Percentiles rank a stretch among this genome's conserved stretches.
phyloP scores from a whole-genome alignment of 2,888 invertebrate species.

The Agrochola lota region DNA sequence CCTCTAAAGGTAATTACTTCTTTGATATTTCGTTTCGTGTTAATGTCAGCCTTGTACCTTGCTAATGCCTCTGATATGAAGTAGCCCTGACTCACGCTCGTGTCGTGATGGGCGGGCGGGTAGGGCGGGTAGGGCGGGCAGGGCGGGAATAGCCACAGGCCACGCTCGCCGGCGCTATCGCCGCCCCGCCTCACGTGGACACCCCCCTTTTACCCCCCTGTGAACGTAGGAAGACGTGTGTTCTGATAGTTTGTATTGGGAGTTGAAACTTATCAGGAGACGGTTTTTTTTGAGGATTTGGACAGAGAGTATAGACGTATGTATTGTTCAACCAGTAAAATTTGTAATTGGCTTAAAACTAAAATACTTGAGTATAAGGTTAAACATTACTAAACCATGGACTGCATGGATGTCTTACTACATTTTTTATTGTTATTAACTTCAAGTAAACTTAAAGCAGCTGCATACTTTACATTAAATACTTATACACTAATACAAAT shows the following conservation, averaged over 20 bases:
- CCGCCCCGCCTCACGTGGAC: conserved; percentile 81
- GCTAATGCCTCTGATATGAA: conserved; percentile 52
- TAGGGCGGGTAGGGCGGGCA: conserved; percentile 70
- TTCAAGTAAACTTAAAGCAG: not conserved
- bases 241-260: conserved; percentile 44
- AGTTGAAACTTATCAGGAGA: not conserved
- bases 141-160: conserved; percentile 87
- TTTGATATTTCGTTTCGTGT: conserved; percentile 18
- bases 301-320: not conserved
- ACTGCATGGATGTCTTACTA: not conserved
- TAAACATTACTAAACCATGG: not conserved
- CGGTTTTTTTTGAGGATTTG: not conserved
- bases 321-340: not conserved
- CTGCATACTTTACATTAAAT: not conserved
- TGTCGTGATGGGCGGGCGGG: conserved; percentile 73
- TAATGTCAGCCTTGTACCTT: conserved; percentile 38
- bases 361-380: not conserved
- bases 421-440: not conserved
- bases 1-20: not conserved
- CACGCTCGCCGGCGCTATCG: conserved; percentile 82
- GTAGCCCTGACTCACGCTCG: conserved; percentile 63
- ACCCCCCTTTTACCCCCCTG: conserved; percentile 68
- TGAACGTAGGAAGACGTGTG: conserved; percentile 43
- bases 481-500: too few relatives aligned
- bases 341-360: not conserved